Evolutionary conservation across 2,888 invertebrate genomes (phyloP).

Genomic region (Sinotaia quadrata): DNA sequence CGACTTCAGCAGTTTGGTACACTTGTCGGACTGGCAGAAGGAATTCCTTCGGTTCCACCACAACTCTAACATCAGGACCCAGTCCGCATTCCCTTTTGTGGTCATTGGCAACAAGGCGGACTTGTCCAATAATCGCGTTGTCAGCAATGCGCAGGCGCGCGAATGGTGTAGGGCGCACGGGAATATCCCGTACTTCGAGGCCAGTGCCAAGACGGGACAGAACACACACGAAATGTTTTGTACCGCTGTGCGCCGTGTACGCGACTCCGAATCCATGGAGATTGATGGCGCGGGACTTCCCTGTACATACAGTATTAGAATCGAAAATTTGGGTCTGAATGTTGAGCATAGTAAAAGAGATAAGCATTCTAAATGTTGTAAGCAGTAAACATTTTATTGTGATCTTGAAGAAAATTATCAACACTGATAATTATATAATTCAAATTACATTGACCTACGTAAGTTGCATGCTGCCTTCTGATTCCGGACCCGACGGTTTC

Average conservation of each 20-base stretch:
- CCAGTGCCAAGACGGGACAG: conserved; percentile 10
- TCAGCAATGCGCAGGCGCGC: not conserved
- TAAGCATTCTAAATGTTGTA: too few relatives aligned
- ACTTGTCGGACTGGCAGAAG: conserved; percentile 21
- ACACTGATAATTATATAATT: too few relatives aligned
- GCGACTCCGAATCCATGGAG: too few relatives aligned
- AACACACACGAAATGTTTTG: conserved; percentile 12
- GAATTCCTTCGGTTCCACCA: conserved; percentile 24
- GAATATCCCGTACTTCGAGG: conserved; percentile 14
- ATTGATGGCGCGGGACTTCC: too few relatives aligned
- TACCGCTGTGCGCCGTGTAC: not conserved
- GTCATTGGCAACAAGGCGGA: conserved; percentile 22
- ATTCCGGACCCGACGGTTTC: too few relatives aligned
- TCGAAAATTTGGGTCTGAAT: too few relatives aligned
- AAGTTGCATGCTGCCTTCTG: too few relatives aligned
- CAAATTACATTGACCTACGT: too few relatives aligned
- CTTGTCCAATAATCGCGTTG: conserved; percentile 1
- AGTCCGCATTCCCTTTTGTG: conserved; percentile 8
- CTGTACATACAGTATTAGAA: too few relatives aligned
- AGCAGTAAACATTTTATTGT: too few relatives aligned
- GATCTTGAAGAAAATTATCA: too few relatives aligned
- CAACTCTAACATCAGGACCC: not conserved
- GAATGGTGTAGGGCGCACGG: conserved; percentile 17
- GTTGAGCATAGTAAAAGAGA: too few relatives aligned
- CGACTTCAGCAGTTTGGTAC: conserved; percentile 12